Percentiles rank a stretch among this genome's conserved stretches.
phyloP scores from a whole-genome alignment of 2,113 vertebrate species.

The Sapayoa aenigma region DNA sequence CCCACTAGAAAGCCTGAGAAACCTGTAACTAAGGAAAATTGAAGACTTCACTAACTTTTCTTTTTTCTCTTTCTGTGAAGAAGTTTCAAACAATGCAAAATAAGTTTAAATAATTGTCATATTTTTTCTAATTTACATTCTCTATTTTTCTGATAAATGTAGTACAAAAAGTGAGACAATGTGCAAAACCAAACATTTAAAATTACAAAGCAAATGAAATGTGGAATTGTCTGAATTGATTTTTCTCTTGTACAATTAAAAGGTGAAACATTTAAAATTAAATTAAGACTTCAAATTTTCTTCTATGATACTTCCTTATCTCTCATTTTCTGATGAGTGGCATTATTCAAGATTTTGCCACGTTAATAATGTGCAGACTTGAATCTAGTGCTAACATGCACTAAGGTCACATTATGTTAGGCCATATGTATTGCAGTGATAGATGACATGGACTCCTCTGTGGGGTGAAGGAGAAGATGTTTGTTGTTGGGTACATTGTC shows the following conservation, averaged over 20 bases:
- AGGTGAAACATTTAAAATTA: neutral
- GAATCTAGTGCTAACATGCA: neutral
- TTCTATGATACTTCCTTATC: neutral
- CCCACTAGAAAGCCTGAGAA: neutral
- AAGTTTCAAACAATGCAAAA: neutral
- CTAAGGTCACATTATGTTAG: neutral
- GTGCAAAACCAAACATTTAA: neutral
- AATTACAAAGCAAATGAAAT: neutral
- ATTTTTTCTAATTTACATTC: neutral
- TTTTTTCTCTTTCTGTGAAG: neutral
- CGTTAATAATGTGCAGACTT: neutral
- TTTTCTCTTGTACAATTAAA: conserved; percentile 13
- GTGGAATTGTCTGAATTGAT: neutral
- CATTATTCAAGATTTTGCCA: neutral
- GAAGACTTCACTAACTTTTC: neutral
- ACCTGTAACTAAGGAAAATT: neutral
- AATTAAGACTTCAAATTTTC: neutral
- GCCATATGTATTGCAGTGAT: too few species aligned
- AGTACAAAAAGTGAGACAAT: neutral
- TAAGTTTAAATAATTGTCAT: neutral
- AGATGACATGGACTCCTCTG: too few species aligned
- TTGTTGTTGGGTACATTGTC: too few species aligned
- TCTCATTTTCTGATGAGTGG: neutral
- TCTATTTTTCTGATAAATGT: neutral
- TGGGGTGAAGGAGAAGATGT: too few species aligned